These are phyloP conservation scores for Phalacrocorax carbo DNA, from an alignment of 2,113 vertebrate genomes.

Conservation along the genomic window DNA sequence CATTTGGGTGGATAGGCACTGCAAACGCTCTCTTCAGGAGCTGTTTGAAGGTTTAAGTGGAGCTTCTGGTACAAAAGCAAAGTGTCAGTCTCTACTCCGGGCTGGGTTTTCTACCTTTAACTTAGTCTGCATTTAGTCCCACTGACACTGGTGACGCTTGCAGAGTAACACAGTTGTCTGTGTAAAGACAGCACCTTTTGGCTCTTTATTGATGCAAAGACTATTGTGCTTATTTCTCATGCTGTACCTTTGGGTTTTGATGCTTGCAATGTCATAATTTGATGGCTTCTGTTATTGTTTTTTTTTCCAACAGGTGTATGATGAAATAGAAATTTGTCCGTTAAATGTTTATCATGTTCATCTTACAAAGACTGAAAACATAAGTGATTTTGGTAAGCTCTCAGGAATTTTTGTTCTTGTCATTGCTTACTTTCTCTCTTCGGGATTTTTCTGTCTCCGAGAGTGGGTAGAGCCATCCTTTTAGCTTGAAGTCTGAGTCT, in stretches of 20 bases:
- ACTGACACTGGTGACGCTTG: neutral
- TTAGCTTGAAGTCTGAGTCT: neutral
- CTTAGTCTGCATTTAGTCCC: neutral
- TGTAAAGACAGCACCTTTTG: neutral
- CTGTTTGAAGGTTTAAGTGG: neutral
- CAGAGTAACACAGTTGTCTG: neutral
- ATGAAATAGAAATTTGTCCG: slow-evolving; percentile 87
- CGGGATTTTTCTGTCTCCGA: neutral
- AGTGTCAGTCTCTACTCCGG: neutral
- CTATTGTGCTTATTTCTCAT: neutral
- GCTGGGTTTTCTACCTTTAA: neutral
- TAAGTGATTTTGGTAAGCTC: slow-evolving; percentile 86
- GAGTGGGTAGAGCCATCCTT: neutral
- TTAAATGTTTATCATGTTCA: slow-evolving; percentile 77
- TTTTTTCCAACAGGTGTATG: slow-evolving; percentile 75
- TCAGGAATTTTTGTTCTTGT: neutral
- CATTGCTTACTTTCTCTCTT: neutral
- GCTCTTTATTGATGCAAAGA: neutral
- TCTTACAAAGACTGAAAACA: slow-evolving; percentile 78
- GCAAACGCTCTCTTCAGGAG: neutral
- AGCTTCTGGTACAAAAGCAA: neutral
- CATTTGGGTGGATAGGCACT: neutral
- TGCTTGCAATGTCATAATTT: neutral
- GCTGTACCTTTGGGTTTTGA: neutral
- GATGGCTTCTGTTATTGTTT: neutral